Conservation (phyloP, 2,888 invertebrate genomes). For the Agriopis marginaria region DNA sequence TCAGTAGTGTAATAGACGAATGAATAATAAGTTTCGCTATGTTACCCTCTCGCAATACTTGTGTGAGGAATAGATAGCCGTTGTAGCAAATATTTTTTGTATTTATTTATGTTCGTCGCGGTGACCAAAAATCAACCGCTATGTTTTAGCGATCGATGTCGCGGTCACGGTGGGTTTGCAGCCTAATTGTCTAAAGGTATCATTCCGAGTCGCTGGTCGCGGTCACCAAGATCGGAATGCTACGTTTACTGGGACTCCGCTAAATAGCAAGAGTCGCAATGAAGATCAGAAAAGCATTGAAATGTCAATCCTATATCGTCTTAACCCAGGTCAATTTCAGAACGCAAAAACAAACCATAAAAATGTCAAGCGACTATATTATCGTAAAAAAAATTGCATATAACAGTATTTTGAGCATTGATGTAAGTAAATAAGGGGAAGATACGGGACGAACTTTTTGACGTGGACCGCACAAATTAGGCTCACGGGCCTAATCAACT, state of each 20-base stretch:
- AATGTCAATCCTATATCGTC: not conserved
- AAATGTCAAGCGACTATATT: not conserved
- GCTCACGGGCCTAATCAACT: too few species aligned
- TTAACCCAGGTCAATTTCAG: too few species aligned
- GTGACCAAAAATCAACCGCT: slow-evolving; percentile 22
- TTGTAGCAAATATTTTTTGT: slow-evolving; percentile 17
- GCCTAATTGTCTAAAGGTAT: not conserved
- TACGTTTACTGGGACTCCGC: too few species aligned
- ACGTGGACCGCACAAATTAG: too few species aligned
- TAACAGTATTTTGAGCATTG: too few species aligned
- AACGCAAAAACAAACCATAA: too few species aligned
- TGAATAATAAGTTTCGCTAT: slow-evolving; percentile 7
- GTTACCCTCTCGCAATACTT: not conserved
- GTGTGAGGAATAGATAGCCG: slow-evolving; percentile 15
- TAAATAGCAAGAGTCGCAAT: too few species aligned
- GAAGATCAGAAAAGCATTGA: not conserved
- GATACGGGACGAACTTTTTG: too few species aligned
- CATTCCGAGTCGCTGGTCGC: too few species aligned
- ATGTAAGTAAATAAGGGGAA: too few species aligned
- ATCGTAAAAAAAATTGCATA: too few species aligned
- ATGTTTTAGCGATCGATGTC: slow-evolving; percentile 7
- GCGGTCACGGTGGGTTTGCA: not conserved
- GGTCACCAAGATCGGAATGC: too few species aligned
- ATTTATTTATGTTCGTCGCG: slow-evolving; percentile 11
- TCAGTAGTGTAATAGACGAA: slow-evolving; percentile 1